These are phyloP conservation scores for Apotomis capreana DNA, from an alignment of 2,888 invertebrate species.

Conservation along the genomic window DNA sequence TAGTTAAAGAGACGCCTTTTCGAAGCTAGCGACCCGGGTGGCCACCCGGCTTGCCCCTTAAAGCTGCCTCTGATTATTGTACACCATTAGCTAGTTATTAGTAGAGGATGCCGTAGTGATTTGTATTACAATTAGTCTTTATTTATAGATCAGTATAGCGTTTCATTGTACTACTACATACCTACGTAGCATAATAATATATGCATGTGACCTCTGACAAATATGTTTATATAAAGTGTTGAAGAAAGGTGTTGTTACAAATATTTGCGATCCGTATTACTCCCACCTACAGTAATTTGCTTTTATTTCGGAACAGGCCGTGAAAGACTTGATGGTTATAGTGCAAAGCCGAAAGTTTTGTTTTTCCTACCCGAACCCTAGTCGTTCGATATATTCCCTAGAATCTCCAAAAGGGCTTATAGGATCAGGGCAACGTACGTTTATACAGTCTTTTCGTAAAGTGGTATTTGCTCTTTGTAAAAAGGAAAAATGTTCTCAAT, in stretches of 20 bases:
- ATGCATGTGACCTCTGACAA: no score
- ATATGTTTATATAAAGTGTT: slow-evolving; percentile 10
- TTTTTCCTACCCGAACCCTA: slow-evolving; percentile 1
- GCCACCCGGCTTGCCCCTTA: no score
- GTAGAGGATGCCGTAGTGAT: no score
- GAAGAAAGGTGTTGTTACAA: slow-evolving; percentile 1
- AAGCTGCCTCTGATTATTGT: no score
- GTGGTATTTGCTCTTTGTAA: background rate
- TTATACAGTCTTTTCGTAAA: background rate
- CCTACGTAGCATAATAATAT: no score
- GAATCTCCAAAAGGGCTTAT: background rate
- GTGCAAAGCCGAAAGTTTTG: slow-evolving; percentile 18
- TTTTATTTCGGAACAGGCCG: slow-evolving; percentile 18
- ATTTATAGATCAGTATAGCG: no score
- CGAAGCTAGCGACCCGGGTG: no score
- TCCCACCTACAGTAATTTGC: slow-evolving; percentile 1
- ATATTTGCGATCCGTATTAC: slow-evolving; percentile 22
- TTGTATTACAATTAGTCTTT: no score
- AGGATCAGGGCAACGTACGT: background rate
- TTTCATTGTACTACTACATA: no score
- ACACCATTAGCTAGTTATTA: no score
- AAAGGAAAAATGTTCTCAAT: slow-evolving; percentile 7
- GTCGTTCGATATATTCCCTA: background rate
- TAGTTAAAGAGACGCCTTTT: no score
- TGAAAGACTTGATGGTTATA: slow-evolving; percentile 16